These are phyloP conservation scores for Mormyrops boulengeri DNA, from an alignment of 2,797 vertebrate genomes.

Conservation along the genomic window DNA sequence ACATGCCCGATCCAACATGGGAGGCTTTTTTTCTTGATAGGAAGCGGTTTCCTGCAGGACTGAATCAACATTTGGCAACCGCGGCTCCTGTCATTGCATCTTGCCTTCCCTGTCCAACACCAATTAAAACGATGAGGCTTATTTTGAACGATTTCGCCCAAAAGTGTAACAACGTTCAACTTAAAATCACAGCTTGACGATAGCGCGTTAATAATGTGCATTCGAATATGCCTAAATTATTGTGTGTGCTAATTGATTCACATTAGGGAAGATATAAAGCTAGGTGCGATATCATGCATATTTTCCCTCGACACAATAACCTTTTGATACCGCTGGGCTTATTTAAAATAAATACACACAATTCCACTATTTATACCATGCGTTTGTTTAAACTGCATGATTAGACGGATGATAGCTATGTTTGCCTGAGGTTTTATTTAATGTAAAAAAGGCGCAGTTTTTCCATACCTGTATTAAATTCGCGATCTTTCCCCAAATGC, in stretches of 20 bases:
- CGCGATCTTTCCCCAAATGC: not conserved
- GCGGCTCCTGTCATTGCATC: not conserved
- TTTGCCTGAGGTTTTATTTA: not conserved
- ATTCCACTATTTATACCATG: not conserved
- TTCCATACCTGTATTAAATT: not conserved
- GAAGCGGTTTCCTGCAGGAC: not conserved
- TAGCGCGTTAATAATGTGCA: not conserved
- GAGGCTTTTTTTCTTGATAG: constrained; percentile 1
- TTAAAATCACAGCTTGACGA: not conserved
- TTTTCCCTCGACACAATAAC: constrained; percentile 10
- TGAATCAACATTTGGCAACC: constrained; percentile 6
- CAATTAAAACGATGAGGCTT: constrained; percentile 36
- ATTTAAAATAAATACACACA: not conserved
- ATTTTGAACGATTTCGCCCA: constrained; percentile 17
- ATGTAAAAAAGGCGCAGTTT: not conserved
- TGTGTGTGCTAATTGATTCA: not conserved
- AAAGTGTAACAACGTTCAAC: not conserved
- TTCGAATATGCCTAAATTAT: not conserved
- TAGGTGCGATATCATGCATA: constrained; percentile 4
- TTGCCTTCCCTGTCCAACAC: constrained; percentile 26
- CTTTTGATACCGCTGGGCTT: constrained; percentile 4
- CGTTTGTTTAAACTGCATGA: not conserved
- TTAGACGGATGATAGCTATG: not conserved
- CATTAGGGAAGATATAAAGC: not conserved
- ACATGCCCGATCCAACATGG: constrained; percentile 39